Evolutionary conservation across 1,140 invertebrate genomes (phyloP).

Genomic region (Drosophila virilis): DNA sequence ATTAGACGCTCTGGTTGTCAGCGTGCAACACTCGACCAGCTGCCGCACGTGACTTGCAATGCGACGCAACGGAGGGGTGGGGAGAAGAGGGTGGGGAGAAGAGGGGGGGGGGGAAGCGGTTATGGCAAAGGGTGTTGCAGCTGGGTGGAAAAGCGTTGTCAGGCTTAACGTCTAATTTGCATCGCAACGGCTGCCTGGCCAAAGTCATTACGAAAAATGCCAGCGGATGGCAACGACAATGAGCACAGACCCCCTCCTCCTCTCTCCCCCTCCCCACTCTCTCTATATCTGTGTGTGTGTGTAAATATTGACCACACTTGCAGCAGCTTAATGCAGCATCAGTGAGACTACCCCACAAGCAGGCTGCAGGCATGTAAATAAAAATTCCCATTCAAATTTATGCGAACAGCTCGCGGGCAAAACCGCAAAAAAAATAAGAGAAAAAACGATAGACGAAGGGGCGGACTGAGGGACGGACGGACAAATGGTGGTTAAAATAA

Average conservation of each 20-base stretch:
- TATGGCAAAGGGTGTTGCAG: background rate
- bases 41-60: slow-evolving; percentile 73
- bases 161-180: slow-evolving; percentile 62
- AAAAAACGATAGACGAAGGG: background rate
- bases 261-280: no score
- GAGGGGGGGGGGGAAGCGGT: background rate
- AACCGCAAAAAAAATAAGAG: background rate
- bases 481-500: slow-evolving; percentile 43
- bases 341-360: slow-evolving; percentile 6
- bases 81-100: background rate
- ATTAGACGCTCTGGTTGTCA: slow-evolving; percentile 67
- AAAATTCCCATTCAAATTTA: slow-evolving; percentile 42
- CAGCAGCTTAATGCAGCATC: slow-evolving; percentile 8
- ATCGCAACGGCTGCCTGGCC: slow-evolving; percentile 29
- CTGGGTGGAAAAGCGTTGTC: slow-evolving; percentile 16
- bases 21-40: slow-evolving; percentile 48
- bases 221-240: slow-evolving; percentile 62
- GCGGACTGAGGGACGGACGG: background rate
- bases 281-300: background rate
- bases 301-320: slow-evolving; percentile 36
- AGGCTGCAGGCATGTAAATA: slow-evolving; percentile 44
- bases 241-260: slow-evolving; percentile 26
- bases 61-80: slow-evolving; percentile 3
- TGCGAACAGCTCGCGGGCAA: slow-evolving; percentile 21
- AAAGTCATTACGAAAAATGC: slow-evolving; percentile 69